These are phyloP conservation scores for Acanthacorydalis orientalis DNA, from an alignment of 2,888 invertebrate species.

Conservation along the genomic window DNA sequence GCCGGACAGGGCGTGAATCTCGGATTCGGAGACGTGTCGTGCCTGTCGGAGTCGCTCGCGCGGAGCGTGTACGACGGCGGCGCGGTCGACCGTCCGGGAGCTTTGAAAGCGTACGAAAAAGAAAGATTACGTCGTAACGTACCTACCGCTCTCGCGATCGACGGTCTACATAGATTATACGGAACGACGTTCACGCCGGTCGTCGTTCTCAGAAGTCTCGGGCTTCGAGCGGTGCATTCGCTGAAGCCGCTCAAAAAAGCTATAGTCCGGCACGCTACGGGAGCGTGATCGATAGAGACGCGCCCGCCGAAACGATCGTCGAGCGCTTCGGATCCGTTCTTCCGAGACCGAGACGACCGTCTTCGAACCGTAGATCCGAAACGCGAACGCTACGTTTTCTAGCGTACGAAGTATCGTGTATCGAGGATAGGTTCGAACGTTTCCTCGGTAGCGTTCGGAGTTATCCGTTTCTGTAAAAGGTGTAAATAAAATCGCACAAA, in stretches of 20 bases:
- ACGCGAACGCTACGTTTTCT: too few species aligned
- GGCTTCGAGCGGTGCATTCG: conserved; percentile 66
- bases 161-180: conserved; percentile 75
- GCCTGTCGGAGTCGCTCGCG: conserved; percentile 52
- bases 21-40: conserved; percentile 82
- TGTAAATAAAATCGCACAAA: too few species aligned
- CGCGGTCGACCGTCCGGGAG: conserved; percentile 37
- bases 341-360: too few species aligned
- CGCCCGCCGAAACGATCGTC: too few species aligned
- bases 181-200: conserved; percentile 52
- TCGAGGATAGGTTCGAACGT: too few species aligned
- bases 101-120: conserved; percentile 71
- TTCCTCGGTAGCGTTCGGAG: too few species aligned
- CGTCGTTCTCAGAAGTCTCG: conserved; percentile 65
- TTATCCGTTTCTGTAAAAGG: too few species aligned
- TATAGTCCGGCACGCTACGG: conserved; percentile 11
- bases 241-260: conserved; percentile 44
- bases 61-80: conserved; percentile 57
- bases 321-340: too few species aligned
- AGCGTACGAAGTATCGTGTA: too few species aligned
- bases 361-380: too few species aligned
- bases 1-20: conserved; percentile 98
- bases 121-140: conserved; percentile 71
- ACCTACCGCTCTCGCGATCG: conserved; percentile 74
- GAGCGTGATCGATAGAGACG: too few species aligned